These are phyloP conservation scores for Dasypus novemcinctus DNA, from an alignment of 2,113 vertebrate species.

Conservation along the genomic window DNA sequence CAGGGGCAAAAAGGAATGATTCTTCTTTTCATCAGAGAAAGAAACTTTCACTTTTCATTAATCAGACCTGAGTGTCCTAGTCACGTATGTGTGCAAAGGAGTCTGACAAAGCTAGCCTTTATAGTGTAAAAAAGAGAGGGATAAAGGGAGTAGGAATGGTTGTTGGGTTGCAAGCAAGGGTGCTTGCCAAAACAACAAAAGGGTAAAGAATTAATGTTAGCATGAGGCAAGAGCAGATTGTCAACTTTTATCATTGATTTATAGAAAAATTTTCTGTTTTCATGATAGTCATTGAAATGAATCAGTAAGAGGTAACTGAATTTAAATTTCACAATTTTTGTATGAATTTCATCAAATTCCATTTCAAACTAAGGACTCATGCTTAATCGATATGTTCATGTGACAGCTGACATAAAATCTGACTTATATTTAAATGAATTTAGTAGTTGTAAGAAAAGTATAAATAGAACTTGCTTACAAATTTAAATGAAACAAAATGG, in stretches of 20 bases:
- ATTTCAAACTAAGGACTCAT: conserved; percentile 15
- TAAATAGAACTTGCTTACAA: neutral
- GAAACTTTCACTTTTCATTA: neutral
- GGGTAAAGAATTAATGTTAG: neutral
- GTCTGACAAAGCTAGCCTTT: neutral
- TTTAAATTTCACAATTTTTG: conserved; percentile 30
- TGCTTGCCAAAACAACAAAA: neutral
- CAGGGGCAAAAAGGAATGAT: neutral
- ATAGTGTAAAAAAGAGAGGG: neutral
- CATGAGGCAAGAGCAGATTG: neutral
- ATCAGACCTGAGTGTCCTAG: neutral
- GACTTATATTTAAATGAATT: conserved; percentile 12
- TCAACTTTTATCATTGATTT: conserved; percentile 18
- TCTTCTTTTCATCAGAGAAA: conserved; percentile 25
- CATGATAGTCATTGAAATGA: neutral
- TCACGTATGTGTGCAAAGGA: neutral
- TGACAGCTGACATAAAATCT: neutral
- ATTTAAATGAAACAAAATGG: conserved; percentile 35
- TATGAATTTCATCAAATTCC: conserved; percentile 33
- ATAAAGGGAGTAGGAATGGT: neutral
- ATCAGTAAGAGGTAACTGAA: neutral
- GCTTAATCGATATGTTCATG: neutral
- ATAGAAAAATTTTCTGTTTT: neutral
- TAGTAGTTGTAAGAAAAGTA: neutral
- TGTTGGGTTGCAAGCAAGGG: neutral